Evolutionary conservation across 2,797 vertebrate genomes (phyloP), one percentile per base, ranked within the genome.

Genomic region (Muscicapa striata): DNA sequence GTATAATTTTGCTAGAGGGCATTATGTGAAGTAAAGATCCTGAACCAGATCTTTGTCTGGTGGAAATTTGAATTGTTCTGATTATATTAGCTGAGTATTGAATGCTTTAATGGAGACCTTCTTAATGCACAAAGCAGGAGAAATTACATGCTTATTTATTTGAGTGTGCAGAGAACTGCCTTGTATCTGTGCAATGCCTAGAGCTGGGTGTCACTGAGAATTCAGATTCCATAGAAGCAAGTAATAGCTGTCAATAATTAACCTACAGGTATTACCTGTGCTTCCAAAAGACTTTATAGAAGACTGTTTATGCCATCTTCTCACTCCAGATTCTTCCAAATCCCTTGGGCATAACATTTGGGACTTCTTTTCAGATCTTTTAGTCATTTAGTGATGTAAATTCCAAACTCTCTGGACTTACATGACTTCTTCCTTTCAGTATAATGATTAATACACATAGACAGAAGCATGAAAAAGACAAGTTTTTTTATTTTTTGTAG

Each of bases 1-100:
- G n/a, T 32, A 38, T 34, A 92, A 86, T 95, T 93, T 95, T 85
- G 89, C 90, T 78, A 62, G 43, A 78, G 59, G 92, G 66, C 36
- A 55, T 74, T 76, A 58, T 13, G 7, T 51, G 58, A 90, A 87
- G 54, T 57, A 64, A 87, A 89, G 61, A 66, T 87, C 75, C 46
- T 59, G 58, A 85, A 78, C 7, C n/a, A 89, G 75, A 81, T 69
- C 54, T 84, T 69, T 70, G 49, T 72, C 80, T 93, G 79, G 54
- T 78, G 48, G 51, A 91, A 92, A 94, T 92, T 15, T 72, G 45
- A 68, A 61, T 90, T 85, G 73, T 55, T 81, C 36, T 86, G 27
- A 93, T 90, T 94, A 10, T 45, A 91, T 89, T 95, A 93, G 15
- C 69, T 72, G 49, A 27, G 32, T 57, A 72, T 48, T 61, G 34